Base-by-base conservation (phyloP, 1,140 invertebrate species). In the Charaxes varanes region DNA sequence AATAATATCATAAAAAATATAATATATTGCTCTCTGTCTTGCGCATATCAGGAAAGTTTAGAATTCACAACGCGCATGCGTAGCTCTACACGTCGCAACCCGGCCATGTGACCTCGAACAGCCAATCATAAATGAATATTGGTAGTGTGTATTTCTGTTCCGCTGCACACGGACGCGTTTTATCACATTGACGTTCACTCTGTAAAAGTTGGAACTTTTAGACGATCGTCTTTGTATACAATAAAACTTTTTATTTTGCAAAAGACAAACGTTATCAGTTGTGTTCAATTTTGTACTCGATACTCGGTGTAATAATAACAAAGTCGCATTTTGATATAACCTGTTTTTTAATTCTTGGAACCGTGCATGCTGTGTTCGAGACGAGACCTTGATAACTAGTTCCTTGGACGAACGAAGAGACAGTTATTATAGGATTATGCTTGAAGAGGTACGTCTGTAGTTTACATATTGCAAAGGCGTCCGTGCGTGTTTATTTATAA, bases 371-470 rank as follows among this genome's bases (percentile, higher is more conserved):
- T 58, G 69, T 60, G 65, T 69, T 72, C 66, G 76, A 74, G 73
- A 79, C 70, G 59, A 82, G 82, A 82, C 82, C 82, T 85, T 85
- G 82, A 85, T 84, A 84, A 81, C 78, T 85, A 76, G 79, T 85
- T 84, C 72, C 69, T 83, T 71, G 72, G 74, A 69, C 76, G 64
- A 81, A 56, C 62, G 72, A 78, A 69, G 63, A 77, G 78, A 82
- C 80, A 76, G 76, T 83, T 80, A 71, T 70, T 81, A 80, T 83
- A 76, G 77, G 74, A 84, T 82, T 71, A 82, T 84, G 79, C 68
- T 74, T 68, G 68, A 69, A 60, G 82, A 85, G 82, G 82, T 85
- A 85, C 78, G 82, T 85, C 54, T 77, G 65, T 79, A 74, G 68
- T 64, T 71, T 74, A 66, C 71, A 61, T 61, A 66, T 68, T 64